A percentile compares a stretch with the other conserved stretches of the same genome.
Evolutionary conservation across 2,888 invertebrate species (phyloP).

Genomic region (Caenorhabditis sulstoni): DNA sequence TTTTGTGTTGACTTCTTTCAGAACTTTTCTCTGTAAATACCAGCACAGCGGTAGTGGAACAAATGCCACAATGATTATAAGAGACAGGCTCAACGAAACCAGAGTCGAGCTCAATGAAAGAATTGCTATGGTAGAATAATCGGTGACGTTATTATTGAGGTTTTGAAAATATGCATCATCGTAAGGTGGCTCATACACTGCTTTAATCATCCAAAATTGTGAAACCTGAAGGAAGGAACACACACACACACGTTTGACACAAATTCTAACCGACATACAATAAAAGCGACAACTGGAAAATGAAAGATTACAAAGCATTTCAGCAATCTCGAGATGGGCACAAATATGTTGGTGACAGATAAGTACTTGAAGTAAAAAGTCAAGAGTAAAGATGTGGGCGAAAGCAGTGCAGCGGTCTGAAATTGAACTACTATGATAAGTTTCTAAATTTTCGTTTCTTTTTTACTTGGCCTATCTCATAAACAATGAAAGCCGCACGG

Average conservation of each 20-base stretch:
- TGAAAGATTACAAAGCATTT: not conserved
- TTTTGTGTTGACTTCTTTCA: not conserved
- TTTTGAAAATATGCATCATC: not conserved
- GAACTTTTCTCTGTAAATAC: not conserved
- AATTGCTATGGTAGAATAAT: not conserved
- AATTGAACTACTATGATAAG: not conserved
- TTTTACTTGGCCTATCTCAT: slow-evolving; percentile 3
- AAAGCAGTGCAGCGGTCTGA: not conserved
- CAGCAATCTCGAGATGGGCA: not conserved
- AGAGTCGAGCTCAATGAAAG: not conserved
- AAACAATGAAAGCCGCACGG: not conserved
- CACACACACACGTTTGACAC: not conserved
- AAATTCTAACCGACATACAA: not conserved
- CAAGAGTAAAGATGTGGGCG: not conserved
- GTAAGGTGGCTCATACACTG: not conserved
- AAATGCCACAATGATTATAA: slow-evolving; percentile 3
- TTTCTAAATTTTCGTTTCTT: too few relatives aligned
- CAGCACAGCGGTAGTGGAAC: slow-evolving; percentile 5
- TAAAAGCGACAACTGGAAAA: not conserved
- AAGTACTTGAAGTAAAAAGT: slow-evolving; percentile 12
- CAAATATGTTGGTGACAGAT: not conserved
- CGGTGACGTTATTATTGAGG: not conserved
- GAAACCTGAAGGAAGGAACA: not conserved
- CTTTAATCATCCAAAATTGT: not conserved
- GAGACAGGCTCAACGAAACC: not conserved